Evolutionary conservation across 2,797 vertebrate species (phyloP), one percentile per base, ranked within the genome.

Genomic region (Labeo calbasu): DNA sequence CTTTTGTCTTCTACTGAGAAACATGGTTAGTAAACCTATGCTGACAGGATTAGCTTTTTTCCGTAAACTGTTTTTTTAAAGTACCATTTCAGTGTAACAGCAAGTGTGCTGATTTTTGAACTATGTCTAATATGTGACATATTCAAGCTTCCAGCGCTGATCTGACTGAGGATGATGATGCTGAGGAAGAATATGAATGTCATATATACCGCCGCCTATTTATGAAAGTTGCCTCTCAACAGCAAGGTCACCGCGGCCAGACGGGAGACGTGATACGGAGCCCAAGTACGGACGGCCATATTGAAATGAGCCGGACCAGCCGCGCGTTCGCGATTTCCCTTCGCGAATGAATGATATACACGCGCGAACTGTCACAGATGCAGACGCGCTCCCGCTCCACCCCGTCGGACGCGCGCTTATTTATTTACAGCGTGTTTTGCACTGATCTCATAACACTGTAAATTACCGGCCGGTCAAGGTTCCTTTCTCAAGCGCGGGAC

Each of bases 351-450:
- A 87, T 94, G 92, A 94, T 94, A 92, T 93, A 93, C 43, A 92
- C 91, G 93, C 87, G 85, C 88, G 86, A 86, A 88, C 85, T 77
- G 76, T 79, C 87, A 90, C 77, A 90, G 92, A 90, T 9, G 32
- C 23, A 28, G 59, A 12, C 23, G 2, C 8, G 12, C 32, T 68
- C 63, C n/a, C 36, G 40, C 36, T 3, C 50, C 55, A 53, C 17
- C 17, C 25, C 9, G 10, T 48, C 10, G 2, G 25, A 48, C 46
- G 3, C 40, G 10, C 23, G 59, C 77, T 79, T 79, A 66, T 75
- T 95, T 95, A 95, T 96, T 96, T 96, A 96, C 95, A 93, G 92
- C 94, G 89, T 94, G 95, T 95, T 96, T 95, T 94, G 91, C 92
- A 85, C 94, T 93, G 91, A 89, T 95, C 93, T 91, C 94, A 95